These are phyloP conservation scores for Drosophila ironensis DNA, from an alignment of 1,140 invertebrate species.

Conservation along the genomic window DNA sequence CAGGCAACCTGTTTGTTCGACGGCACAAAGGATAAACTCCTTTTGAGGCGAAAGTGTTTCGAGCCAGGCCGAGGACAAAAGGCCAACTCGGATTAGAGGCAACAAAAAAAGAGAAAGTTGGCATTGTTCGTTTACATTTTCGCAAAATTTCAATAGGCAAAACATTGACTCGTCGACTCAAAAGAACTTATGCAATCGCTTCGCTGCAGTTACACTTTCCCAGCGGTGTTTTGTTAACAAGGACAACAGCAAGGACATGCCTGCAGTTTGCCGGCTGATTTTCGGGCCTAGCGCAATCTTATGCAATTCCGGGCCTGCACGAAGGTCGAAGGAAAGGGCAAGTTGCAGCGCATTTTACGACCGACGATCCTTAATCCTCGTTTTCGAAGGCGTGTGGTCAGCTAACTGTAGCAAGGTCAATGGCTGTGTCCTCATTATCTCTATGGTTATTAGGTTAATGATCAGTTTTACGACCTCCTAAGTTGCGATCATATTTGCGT, in stretches of 20 bases:
- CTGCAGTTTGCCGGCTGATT: constrained; percentile 8
- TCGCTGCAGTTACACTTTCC: constrained; percentile 55
- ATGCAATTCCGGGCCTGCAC: constrained; percentile 43
- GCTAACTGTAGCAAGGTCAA: constrained; percentile 70
- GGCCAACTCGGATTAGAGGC: constrained; percentile 50
- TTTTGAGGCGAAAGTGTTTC: constrained; percentile 37
- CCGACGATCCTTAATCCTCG: constrained; percentile 30
- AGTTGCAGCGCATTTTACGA: constrained; percentile 40
- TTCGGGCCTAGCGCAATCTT: constrained; percentile 45
- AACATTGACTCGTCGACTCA: constrained; percentile 36
- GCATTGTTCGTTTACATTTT: constrained; percentile 41
- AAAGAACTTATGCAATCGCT: constrained; percentile 59
- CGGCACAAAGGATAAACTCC: constrained; percentile 42
- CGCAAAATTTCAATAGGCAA: constrained; percentile 62
- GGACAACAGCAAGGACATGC: constrained; percentile 52
- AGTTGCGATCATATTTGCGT: constrained; percentile 20
- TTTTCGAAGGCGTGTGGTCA: constrained; percentile 10
- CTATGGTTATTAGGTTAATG: constrained; percentile 52
- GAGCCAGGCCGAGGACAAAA: constrained; percentile 20
- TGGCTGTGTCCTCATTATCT: constrained; percentile 14
- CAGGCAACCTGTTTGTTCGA: constrained; percentile 39
- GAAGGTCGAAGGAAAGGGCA: constrained; percentile 69
- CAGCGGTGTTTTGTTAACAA: constrained; percentile 22
- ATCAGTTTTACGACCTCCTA: constrained; percentile 59
- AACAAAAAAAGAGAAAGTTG: constrained; percentile 70